Base-by-base conservation (phyloP, 2,113 vertebrate species). In the Oryzias javanicus region DNA sequence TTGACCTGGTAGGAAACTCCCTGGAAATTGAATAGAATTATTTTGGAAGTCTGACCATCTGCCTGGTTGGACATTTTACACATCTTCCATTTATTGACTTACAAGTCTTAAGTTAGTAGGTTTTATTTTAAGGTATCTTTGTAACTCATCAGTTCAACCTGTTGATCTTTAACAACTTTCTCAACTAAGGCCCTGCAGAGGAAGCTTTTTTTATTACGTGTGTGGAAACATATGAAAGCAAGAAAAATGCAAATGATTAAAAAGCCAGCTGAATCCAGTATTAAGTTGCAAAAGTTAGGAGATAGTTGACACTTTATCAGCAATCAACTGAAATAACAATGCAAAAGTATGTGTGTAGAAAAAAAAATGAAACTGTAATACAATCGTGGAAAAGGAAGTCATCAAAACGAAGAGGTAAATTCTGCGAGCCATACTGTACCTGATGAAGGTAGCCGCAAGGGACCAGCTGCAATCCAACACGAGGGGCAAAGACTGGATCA, bases 391-490 rank as follows among this genome's bases (percentile, higher is more conserved):
- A 47, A 47, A 18, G 17, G 16, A 18, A 18, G n/a, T 8, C 5
- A 47, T 19, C 19, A 7, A 47, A 47, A 47, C n/a, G 46, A 7
- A 47, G 16, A 47, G 46, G 46, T n/a, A 53, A 69, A 64, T 74
- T 59, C 20, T 81, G 58, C 24, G 56, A 76, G 65, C 69, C 75
- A 87, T 87, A 90, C 89, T 78, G 63, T 92, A 92, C 91, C 91
- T 92, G 88, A 75, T 74, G 49, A 63, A 89, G 85, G 86, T 86
- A 71, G 77, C 70, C 70, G 64, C 78, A 74, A 67, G 79, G 61
- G 63, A 81, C 64, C 84, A 88, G 90, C 84, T 91, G 88, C 89
- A 84, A 82, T 81, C 84, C 87, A 84, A 72, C 88, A 89, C 82
- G 86, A 88, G 78, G 78, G 82, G 72, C 71, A 81, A 83, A 72